Conservation (phyloP, 1,140 invertebrate species). For the Schlechtendalia chinensis region DNA sequence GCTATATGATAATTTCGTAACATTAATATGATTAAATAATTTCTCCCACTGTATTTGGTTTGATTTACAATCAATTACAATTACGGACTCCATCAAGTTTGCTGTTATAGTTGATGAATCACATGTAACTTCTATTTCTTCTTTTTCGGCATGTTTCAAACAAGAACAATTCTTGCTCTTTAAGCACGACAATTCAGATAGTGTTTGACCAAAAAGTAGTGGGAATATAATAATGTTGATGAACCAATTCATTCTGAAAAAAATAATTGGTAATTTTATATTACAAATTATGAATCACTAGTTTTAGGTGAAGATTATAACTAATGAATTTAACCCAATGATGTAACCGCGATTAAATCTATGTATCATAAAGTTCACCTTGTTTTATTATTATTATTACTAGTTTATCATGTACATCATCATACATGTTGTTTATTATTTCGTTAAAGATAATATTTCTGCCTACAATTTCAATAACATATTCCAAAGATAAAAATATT, state of each 20-base stretch:
- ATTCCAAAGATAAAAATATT: no score
- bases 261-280: background rate
- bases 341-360: no score
- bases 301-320: background rate
- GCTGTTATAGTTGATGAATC: background rate
- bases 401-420: no score
- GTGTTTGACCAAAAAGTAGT: conserved; percentile 14
- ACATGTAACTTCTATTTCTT: conserved; percentile 30
- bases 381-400: no score
- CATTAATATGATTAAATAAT: conserved; percentile 11
- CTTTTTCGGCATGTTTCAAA: background rate
- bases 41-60: conserved; percentile 19
- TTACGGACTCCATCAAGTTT: background rate
- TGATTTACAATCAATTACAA: conserved; percentile 22
- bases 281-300: background rate
- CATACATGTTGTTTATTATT: no score
- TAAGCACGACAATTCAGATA: background rate
- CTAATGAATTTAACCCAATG: background rate
- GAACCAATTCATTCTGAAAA: conserved; percentile 41
- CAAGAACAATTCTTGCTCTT: conserved; percentile 17
- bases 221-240: background rate
- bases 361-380: no score
- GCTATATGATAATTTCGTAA: background rate
- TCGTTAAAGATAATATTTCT: no score
- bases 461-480: no score